phyloP scores from a whole-genome alignment of 2,888 invertebrate genomes.

The Melipona beecheii region DNA sequence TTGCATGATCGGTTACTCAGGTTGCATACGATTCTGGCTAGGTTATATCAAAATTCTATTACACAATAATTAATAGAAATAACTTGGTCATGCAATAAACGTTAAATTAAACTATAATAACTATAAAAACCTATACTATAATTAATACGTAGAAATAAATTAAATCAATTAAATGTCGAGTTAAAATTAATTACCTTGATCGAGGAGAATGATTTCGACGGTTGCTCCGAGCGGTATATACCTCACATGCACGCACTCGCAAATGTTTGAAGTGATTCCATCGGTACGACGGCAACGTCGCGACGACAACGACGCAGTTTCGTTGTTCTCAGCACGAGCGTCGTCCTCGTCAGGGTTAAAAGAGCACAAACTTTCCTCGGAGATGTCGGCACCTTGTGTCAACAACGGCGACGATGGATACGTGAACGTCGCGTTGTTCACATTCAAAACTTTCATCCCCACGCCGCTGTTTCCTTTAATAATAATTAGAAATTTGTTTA shows the following conservation, averaged over 20 bases:
- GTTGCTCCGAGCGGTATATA: slow-evolving; percentile 88
- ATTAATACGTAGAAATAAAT: too few relatives aligned
- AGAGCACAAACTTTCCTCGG: slow-evolving; percentile 85
- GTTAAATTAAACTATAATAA: too few relatives aligned
- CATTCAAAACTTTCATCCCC: slow-evolving; percentile 82
- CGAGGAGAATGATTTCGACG: slow-evolving; percentile 90
- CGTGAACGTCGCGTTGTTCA: slow-evolving; percentile 90
- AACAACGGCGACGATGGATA: slow-evolving; percentile 92
- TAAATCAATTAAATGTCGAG: not conserved
- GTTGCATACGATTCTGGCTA: too few relatives aligned
- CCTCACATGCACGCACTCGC: slow-evolving; percentile 91
- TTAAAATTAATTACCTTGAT: slow-evolving; percentile 87
- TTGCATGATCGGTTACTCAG: too few relatives aligned
- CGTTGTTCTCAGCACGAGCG: slow-evolving; percentile 69
- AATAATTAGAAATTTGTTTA: not conserved
- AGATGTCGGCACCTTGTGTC: slow-evolving; percentile 88
- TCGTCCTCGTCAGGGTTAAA: slow-evolving; percentile 65
- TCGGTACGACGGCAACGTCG: slow-evolving; percentile 77
- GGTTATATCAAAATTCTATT: not conserved
- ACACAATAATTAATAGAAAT: not conserved
- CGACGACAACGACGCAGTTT: slow-evolving; percentile 47
- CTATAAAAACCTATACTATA: too few relatives aligned
- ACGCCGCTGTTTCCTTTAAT: slow-evolving; percentile 81
- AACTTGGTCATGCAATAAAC: not conserved
- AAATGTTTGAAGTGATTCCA: slow-evolving; percentile 71